Conservation (phyloP, 2,797 vertebrate species). For the Manis crassicaudata region DNA sequence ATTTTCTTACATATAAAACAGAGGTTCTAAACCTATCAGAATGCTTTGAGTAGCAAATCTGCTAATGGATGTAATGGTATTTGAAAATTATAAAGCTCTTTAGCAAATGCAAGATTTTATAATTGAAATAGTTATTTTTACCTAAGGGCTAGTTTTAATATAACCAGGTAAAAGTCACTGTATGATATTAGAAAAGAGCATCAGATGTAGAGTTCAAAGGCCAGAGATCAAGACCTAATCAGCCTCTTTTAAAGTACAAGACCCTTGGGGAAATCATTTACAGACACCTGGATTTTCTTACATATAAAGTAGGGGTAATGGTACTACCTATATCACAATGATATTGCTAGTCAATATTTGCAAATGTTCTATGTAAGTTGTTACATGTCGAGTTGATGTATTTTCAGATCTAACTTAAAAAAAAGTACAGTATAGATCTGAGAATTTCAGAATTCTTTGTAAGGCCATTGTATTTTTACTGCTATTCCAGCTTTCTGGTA, state of each 20-base stretch:
- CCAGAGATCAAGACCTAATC: background rate
- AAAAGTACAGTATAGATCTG: background rate
- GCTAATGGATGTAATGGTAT: background rate
- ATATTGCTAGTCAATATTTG: background rate
- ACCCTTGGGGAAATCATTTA: background rate
- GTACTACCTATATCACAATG: background rate
- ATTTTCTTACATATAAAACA: background rate
- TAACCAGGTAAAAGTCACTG: background rate
- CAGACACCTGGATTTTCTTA: background rate
- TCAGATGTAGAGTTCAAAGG: background rate
- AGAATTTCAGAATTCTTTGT: background rate
- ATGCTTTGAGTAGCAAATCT: background rate
- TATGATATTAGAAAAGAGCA: background rate
- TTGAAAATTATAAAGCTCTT: background rate
- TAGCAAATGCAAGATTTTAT: background rate
- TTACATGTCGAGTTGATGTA: background rate
- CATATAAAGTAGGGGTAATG: background rate
- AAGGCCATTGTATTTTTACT: background rate
- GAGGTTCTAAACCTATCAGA: background rate
- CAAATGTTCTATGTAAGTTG: background rate
- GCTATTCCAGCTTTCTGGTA: background rate
- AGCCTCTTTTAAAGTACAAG: background rate
- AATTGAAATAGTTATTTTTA: background rate
- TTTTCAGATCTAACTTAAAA: background rate
- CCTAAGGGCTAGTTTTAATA: background rate